Evolutionary conservation across 37 sponge, comb jelly and placozoan genomes (phyloP).

Genomic region (Mnemiopsis leidyi): DNA sequence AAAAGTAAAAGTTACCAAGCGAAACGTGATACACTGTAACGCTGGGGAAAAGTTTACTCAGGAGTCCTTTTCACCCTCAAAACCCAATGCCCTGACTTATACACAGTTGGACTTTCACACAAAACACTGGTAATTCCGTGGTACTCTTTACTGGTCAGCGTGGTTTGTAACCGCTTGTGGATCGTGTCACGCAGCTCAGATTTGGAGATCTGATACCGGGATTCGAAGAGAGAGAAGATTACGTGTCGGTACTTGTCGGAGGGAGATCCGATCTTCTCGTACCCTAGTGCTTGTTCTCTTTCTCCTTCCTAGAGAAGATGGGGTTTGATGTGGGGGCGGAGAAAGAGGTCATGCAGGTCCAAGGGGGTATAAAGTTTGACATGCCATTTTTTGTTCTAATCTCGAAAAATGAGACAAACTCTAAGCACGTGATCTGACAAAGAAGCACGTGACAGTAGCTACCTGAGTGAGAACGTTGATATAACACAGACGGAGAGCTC

Average conservation of each 20-base stretch:
- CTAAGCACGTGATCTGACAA: too few species aligned
- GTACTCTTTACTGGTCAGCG: conserved; percentile 4
- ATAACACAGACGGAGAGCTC: conserved; percentile 18
- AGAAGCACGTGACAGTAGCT: too few species aligned
- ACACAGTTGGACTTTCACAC: background rate
- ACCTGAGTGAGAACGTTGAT: conserved; percentile 44
- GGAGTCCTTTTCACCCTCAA: background rate
- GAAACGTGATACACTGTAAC: too few species aligned
- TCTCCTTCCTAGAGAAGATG: conserved; percentile 6
- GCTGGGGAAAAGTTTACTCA: too few species aligned
- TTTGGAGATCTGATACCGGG: conserved; percentile 28
- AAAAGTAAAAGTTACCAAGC: too few species aligned
- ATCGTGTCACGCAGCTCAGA: conserved; percentile 50
- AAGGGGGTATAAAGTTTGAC: too few species aligned
- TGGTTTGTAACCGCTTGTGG: background rate
- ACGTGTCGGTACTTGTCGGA: conserved; percentile 58
- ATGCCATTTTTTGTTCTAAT: too few species aligned
- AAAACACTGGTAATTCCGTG: conserved; percentile 6
- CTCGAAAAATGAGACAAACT: too few species aligned
- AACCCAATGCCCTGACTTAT: background rate
- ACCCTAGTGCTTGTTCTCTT: conserved; percentile 11
- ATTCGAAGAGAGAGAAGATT: conserved; percentile 10
- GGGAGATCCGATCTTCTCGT: conserved; percentile 2
- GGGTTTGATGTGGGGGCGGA: too few species aligned
- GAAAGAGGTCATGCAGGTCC: too few species aligned